Base-by-base conservation (phyloP, 2,888 invertebrate genomes). In the Caenorhabditis sinica region DNA sequence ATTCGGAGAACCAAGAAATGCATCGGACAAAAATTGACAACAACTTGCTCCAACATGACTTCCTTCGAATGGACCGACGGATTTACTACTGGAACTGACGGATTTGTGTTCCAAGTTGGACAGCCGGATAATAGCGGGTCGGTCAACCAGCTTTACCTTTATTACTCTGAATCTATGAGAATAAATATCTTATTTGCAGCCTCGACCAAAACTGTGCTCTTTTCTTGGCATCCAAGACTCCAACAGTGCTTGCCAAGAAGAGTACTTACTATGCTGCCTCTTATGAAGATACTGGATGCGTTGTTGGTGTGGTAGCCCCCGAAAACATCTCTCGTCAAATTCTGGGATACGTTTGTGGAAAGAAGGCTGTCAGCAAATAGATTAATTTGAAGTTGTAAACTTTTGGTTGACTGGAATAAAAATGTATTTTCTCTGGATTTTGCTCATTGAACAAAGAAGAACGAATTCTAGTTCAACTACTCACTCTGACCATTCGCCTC, bases 21-120 rank as follows among this genome's bases (percentile, higher is more conserved):
- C 25, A 20, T 40, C 0, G 43, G 25, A 0, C 60, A 61, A 30
- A 36, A 45, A 13, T 36, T 68, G 11, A 69, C 69, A 5, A 53
- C 61, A 0, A 51, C 45, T 11, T 77, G 76, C 43, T 25, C 68
- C 20, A 25, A 45, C 3, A 1, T 23, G 15, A 77, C 68, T 6
- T 60, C 76, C 13, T 77, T 77, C 40, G 51, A 69, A 15, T 77
- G 69, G 68, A 77, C 76, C 15, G 76, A 77, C 20, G 40, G 30
- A 4, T 45, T 51, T n/a, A 49, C 66, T 0, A 68, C 33, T 33
- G 76, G 69, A 23, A 69, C 60, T 9, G 61, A 30, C 0, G 68
- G 68, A 23, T 60, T 77, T n/a, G 28, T 61, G 13, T 77, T 45
- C 43, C 45, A 60, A 20, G 17, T 6, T 30, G 61, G 49, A 17